These are phyloP conservation scores for Coecobrya sp. DNA, from an alignment of 2,888 invertebrate species.

Conservation along the genomic window DNA sequence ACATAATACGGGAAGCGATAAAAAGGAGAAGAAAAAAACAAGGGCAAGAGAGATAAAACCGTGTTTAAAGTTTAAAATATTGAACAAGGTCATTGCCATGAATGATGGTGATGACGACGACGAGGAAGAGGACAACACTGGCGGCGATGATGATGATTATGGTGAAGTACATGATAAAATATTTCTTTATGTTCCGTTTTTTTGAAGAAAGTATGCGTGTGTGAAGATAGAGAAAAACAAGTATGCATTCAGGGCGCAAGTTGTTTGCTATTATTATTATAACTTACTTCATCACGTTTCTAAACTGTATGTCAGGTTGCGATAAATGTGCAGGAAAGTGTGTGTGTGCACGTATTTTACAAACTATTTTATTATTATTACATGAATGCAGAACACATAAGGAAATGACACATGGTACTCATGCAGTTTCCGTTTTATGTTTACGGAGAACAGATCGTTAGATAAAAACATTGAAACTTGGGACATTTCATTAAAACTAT, in stretches of 20 bases:
- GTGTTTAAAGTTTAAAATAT: constrained; percentile 78
- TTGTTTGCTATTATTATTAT: neutral
- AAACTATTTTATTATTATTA: constrained; percentile 4
- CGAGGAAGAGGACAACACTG: constrained; percentile 13
- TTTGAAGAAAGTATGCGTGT: neutral
- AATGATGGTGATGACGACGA: constrained; percentile 66
- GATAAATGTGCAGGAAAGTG: neutral
- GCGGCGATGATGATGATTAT: constrained; percentile 60
- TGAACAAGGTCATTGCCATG: constrained; percentile 80
- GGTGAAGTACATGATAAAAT: constrained; percentile 59
- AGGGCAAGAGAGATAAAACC: constrained; percentile 74
- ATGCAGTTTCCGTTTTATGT: too few relatives aligned
- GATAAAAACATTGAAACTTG: too few relatives aligned
- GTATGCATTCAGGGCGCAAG: neutral
- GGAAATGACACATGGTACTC: too few relatives aligned
- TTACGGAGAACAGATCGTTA: too few relatives aligned
- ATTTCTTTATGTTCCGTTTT: constrained; percentile 36
- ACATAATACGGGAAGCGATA: constrained; percentile 51
- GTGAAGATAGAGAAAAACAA: constrained; percentile 1
- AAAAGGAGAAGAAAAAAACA: constrained; percentile 58
- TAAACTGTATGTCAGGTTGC: neutral
- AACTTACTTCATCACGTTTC: neutral
- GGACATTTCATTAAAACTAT: too few relatives aligned
- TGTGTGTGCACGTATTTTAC: constrained; percentile 12
- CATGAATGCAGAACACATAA: neutral